Base-by-base conservation (phyloP, 2,888 invertebrate species). In the Drosophila emarginata region DNA sequence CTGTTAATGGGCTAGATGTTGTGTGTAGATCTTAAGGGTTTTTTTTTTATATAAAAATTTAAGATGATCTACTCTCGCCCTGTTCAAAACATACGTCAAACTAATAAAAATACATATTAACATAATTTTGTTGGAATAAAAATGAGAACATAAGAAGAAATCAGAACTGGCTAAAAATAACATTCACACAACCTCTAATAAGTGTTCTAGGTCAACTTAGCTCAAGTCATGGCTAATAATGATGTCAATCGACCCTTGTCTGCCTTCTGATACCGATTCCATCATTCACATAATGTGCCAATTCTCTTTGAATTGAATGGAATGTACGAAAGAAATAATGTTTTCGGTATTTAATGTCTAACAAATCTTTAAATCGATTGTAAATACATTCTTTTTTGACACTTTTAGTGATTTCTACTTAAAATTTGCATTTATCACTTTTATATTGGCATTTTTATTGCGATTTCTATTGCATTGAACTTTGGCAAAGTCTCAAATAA, bases 401-500 rank as follows among this genome's bases (percentile, higher is more conserved):
- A 57, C 15, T 51, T 51, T 12, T 60, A 5, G 21, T 32, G 21
- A 51, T 58, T 36, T 26, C 12, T 52, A 53, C 45, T 65, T 61
- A 54, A 11, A 36, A 15, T 72, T 58, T 66, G 72, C 66, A 72
- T 62, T 60, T 52, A 36, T 72, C 67, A 72, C 56, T 52, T 60
- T 23, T 56, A 28, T 28, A 63, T 65, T 28, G 69, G 45, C 53
- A 60, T 56, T 52, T 65, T 65, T 65, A 67, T 75, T 60, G 52
- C 40, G 12, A 4, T 45, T 52, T 72, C 78, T 75, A 78, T 79
- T 77, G 75, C 89, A 84, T 79, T 82, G 82, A 88, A 87, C 89
- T 86, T 88, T 89, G 89, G 89, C 89, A 89, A 78, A 79, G 61
- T 80, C 74, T 83, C 89, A 90, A 85, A 61, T 63, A 56, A 65